Conservation (phyloP, 2,113 vertebrate genomes). For the Procavia capensis region DNA sequence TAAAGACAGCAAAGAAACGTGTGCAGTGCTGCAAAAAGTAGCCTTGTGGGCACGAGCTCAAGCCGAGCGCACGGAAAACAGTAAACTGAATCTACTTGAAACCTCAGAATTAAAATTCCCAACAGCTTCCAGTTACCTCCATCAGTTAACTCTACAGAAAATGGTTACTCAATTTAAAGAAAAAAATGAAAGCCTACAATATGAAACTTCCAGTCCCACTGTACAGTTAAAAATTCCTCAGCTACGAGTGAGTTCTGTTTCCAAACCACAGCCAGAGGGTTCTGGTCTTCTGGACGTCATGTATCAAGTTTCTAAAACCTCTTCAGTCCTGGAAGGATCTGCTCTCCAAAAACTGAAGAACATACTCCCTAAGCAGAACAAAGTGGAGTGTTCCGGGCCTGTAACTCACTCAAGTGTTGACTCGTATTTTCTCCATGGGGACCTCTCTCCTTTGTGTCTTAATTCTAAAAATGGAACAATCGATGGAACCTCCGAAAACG, state of each 20-base stretch:
- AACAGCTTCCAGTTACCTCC: slow-evolving; percentile 94
- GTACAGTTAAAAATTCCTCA: slow-evolving; percentile 96
- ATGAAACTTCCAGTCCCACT: slow-evolving; percentile 89
- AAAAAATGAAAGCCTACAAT: slow-evolving; percentile 90
- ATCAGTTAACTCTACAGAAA: slow-evolving; percentile 96
- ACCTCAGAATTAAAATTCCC: slow-evolving; percentile 95
- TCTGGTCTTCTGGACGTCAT: slow-evolving; percentile 93
- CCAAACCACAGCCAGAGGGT: slow-evolving; percentile 92
- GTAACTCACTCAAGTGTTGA: slow-evolving; percentile 92
- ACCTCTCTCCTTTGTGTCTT: slow-evolving; percentile 96
- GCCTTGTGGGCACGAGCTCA: slow-evolving; percentile 95
- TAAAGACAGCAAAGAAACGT: slow-evolving; percentile 94
- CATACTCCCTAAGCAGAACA: slow-evolving; percentile 94
- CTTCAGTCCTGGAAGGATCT: slow-evolving; percentile 91
- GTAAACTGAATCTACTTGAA: slow-evolving; percentile 91
- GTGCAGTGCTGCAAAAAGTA: slow-evolving; percentile 96
- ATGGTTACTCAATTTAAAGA: slow-evolving; percentile 94
- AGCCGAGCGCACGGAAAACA: slow-evolving; percentile 93
- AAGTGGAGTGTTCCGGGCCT: slow-evolving; percentile 92
- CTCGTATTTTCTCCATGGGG: slow-evolving; percentile 92
- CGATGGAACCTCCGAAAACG: slow-evolving; percentile 92
- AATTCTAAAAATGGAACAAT: slow-evolving; percentile 93
- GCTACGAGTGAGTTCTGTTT: slow-evolving; percentile 91
- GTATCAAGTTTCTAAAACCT: slow-evolving; percentile 94
- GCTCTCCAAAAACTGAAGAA: slow-evolving; percentile 95